These are phyloP conservation scores for Phataginus tricuspis DNA, from an alignment of 2,797 vertebrate species.

Conservation along the genomic window DNA sequence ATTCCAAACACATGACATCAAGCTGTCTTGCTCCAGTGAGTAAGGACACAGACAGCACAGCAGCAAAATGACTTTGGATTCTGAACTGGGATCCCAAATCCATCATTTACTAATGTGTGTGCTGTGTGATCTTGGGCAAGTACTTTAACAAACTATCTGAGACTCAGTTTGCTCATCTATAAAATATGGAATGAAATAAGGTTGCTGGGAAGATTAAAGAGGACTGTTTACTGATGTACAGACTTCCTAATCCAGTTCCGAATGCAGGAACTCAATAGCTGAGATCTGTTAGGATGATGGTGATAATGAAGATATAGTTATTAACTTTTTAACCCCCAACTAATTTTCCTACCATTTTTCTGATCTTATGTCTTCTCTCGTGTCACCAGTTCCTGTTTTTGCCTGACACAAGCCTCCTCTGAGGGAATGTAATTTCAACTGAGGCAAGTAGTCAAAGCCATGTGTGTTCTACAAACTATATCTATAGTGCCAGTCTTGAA, in stretches of 20 bases:
- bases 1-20: not conserved
- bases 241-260: not conserved
- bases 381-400: not conserved
- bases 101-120: not conserved
- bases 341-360: not conserved
- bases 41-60: not conserved
- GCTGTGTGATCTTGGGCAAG: not conserved
- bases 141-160: not conserved
- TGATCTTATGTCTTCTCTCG: not conserved
- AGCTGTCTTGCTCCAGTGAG: not conserved
- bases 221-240: constrained; percentile 11
- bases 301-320: not conserved
- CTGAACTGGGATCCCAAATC: not conserved
- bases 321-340: not conserved
- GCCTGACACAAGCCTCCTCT: not conserved
- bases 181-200: not conserved
- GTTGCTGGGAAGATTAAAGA: not conserved
- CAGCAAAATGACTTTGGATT: not conserved
- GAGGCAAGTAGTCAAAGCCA: not conserved
- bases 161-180: not conserved
- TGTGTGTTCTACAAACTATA: not conserved
- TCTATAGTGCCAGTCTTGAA: not conserved
- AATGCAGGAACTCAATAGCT: not conserved
- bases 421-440: not conserved
- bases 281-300: not conserved